Evolutionary conservation across 1,140 invertebrate species (phyloP), one percentile per base, ranked within the genome.

Genomic region (Orius insidiosus): DNA sequence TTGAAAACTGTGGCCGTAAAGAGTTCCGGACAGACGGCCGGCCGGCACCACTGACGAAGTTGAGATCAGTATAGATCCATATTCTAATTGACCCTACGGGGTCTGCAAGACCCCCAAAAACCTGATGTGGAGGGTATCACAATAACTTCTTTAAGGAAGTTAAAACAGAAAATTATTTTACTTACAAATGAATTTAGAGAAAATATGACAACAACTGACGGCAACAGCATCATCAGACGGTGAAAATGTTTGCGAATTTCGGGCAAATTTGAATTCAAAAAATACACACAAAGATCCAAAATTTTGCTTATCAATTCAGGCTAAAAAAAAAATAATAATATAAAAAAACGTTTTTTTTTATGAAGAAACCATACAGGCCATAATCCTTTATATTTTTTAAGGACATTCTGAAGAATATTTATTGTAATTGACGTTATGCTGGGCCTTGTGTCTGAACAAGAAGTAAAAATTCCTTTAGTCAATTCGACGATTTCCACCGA

Each of bases 401-500:
- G 10, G 8, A 48, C 19, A 10, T 16, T 19, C 4, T 43, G 14
- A 3, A 48, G 32, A 44, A 14, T 18, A n/a, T 19, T 14, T 7
- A 40, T 34, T 3, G 40, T 34, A 36, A 14, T 13, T 1, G 44
- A 10, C 18, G 24, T 30, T n/a, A 49, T 40, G 33, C 11, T 37
- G 4, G 24, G 19, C 10, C 40, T 35, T 10, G 10, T 36, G 33
- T 49, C 47, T 15, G 13, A 36, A 10, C 43, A 47, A 35, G 36
- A 38, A 41, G 10, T 30, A 37, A 44, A 45, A 9, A 78, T 64
- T 45, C 73, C 72, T 24, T 69, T 64, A 11, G 74, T 62, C 14
- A 81, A 59, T 43, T 65, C 61, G 33, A 68, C 56, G 52, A 75
- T 76, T 49, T 72, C 66, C 38, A 68, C 58, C 1, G 73, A 71